phyloP scores from a whole-genome alignment of 2,113 vertebrate genomes.

The Anguilla japonica region DNA sequence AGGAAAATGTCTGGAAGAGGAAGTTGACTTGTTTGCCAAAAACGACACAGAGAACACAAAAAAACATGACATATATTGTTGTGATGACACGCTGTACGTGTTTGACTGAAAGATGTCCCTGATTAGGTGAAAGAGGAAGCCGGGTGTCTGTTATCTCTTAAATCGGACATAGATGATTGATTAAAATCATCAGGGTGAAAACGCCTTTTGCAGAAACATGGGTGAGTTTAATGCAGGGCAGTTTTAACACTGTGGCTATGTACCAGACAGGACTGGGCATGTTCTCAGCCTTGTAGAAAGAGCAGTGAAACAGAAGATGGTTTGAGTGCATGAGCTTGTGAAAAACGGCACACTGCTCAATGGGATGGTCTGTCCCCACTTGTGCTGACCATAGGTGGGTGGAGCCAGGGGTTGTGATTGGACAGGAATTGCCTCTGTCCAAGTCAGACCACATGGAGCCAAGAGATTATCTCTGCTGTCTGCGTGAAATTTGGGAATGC shows the following conservation, averaged over 20 bases:
- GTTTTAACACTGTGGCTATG: slow-evolving; percentile 1
- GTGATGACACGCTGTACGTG: neutral
- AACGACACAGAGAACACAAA: neutral
- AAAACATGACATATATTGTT: neutral
- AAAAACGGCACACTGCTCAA: neutral
- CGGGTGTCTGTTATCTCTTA: slow-evolving; percentile 36
- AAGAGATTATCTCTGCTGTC: slow-evolving; percentile 14
- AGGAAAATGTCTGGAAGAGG: slow-evolving; percentile 49
- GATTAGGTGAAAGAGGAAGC: slow-evolving; percentile 48
- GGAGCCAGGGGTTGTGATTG: neutral
- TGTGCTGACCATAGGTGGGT: neutral
- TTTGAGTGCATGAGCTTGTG: neutral
- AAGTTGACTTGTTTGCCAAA: neutral
- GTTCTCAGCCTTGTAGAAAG: neutral
- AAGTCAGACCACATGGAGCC: neutral
- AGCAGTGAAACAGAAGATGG: neutral
- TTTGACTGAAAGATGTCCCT: slow-evolving; percentile 37
- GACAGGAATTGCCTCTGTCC: neutral
- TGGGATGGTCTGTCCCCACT: neutral
- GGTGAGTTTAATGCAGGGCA: neutral
- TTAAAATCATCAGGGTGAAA: slow-evolving; percentile 22
- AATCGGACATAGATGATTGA: slow-evolving; percentile 23
- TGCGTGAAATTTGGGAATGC: neutral
- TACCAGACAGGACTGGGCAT: neutral
- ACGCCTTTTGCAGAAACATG: neutral